Evolutionary conservation across 92 coral and sea anemone genomes (phyloP).

Genomic region (Diadumene lineata): DNA sequence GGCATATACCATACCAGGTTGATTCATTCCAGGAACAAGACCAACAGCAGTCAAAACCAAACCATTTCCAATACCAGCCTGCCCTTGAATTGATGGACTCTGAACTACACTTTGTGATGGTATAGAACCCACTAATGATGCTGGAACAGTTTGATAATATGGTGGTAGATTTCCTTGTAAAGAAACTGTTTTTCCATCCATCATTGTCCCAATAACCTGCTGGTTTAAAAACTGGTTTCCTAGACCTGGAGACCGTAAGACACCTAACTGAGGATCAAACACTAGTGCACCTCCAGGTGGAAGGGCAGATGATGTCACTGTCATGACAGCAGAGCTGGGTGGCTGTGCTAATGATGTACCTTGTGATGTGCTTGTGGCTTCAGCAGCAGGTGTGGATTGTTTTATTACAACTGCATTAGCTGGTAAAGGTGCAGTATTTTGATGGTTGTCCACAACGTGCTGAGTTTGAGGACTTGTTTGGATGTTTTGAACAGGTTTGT

Average conservation of each 20-base stretch:
- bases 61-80: conserved; percentile 77
- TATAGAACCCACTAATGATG: conserved; percentile 58
- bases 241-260: conserved; percentile 21
- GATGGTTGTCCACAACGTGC: neutral
- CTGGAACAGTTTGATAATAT: conserved; percentile 72
- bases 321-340: neutral
- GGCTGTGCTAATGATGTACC: conserved; percentile 8
- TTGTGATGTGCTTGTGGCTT: neutral
- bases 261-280: conserved; percentile 27
- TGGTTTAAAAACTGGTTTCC: conserved; percentile 25
- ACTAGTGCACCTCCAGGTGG: conserved; percentile 21
- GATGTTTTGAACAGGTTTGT: conserved; percentile 17
- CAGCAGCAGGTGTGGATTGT: conserved; percentile 6
- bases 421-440: neutral
- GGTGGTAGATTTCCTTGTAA: conserved; percentile 51
- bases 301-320: conserved; percentile 1
- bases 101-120: conserved; percentile 69
- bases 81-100: conserved; percentile 51
- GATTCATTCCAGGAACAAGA: conserved; percentile 72
- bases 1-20: conserved; percentile 73
- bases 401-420: neutral
- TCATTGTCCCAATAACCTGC: conserved; percentile 26
- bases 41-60: conserved; percentile 72
- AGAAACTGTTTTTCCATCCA: conserved; percentile 37
- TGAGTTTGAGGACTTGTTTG: neutral